A percentile compares a stretch with the other conserved stretches of the same genome.
phyloP scores from a whole-genome alignment of 2,888 invertebrate species.

The Ariolimax columbianus region DNA sequence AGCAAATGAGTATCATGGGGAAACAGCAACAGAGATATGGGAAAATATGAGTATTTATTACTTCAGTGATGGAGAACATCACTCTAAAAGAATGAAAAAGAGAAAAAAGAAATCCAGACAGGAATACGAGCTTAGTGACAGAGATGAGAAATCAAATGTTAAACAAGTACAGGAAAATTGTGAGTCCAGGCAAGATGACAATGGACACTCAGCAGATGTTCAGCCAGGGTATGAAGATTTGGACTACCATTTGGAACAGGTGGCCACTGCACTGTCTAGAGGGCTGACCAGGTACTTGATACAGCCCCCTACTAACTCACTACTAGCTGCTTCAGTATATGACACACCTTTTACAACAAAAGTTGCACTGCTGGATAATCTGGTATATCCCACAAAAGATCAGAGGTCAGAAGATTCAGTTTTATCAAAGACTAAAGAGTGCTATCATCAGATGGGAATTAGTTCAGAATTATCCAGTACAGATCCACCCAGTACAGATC shows the following conservation, averaged over 20 bases:
- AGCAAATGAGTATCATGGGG: neutral
- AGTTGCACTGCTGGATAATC: neutral
- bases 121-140: neutral
- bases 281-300: conserved; percentile 25
- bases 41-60: conserved; percentile 29
- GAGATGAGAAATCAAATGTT: neutral
- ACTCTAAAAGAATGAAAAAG: neutral
- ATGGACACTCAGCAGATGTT: neutral
- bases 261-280: conserved; percentile 1
- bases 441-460: neutral
- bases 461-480: neutral
- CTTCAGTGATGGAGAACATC: neutral
- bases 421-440: neutral
- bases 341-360: conserved; percentile 17
- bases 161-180: neutral
- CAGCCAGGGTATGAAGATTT: neutral
- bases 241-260: neutral
- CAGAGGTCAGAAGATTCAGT: neutral
- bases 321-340: neutral
- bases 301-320: neutral
- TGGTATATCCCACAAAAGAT: conserved; percentile 25
- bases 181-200: neutral
- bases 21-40: neutral
- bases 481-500: neutral
- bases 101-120: neutral